phyloP scores from a whole-genome alignment of 2,113 vertebrate genomes.

The Tachycineta bicolor region DNA sequence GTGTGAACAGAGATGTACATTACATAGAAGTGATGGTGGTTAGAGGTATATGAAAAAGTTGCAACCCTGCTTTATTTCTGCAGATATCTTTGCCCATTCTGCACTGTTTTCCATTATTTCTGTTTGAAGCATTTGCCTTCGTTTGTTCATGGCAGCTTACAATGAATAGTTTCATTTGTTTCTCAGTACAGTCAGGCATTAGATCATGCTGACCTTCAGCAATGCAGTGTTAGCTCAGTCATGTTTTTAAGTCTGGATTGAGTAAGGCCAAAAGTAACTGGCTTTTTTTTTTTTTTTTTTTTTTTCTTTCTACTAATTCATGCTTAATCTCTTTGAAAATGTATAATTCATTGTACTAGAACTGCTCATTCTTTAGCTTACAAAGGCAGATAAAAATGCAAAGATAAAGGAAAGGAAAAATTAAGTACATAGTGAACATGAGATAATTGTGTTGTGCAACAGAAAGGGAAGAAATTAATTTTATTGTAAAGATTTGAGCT shows the following conservation, averaged over 20 bases:
- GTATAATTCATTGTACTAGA: constrained; percentile 2
- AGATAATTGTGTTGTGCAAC: neutral
- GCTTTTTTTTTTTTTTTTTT: neutral
- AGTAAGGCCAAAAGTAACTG: constrained; percentile 20
- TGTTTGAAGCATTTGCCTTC: constrained; percentile 43
- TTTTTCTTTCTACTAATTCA: neutral
- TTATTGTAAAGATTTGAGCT: neutral
- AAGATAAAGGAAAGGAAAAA: neutral
- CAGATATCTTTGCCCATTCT: constrained; percentile 13
- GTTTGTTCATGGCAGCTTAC: constrained; percentile 10
- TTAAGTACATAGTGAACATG: neutral
- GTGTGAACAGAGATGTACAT: neutral
- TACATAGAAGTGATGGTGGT: neutral
- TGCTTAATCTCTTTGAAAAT: constrained; percentile 19
- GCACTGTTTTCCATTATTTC: constrained; percentile 31
- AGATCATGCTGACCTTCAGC: constrained; percentile 65
- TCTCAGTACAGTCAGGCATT: constrained; percentile 20
- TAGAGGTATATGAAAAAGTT: neutral
- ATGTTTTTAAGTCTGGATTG: constrained; percentile 15
- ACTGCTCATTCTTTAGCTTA: neutral
- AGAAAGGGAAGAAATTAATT: neutral
- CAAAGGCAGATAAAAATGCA: neutral
- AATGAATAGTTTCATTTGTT: constrained; percentile 61
- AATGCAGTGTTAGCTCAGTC: constrained; percentile 8
- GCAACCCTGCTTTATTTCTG: neutral